Percentiles rank a stretch among this genome's conserved stretches.
Evolutionary conservation across 2,888 invertebrate genomes (phyloP).

Genomic region (Drosophila stalkeri): DNA sequence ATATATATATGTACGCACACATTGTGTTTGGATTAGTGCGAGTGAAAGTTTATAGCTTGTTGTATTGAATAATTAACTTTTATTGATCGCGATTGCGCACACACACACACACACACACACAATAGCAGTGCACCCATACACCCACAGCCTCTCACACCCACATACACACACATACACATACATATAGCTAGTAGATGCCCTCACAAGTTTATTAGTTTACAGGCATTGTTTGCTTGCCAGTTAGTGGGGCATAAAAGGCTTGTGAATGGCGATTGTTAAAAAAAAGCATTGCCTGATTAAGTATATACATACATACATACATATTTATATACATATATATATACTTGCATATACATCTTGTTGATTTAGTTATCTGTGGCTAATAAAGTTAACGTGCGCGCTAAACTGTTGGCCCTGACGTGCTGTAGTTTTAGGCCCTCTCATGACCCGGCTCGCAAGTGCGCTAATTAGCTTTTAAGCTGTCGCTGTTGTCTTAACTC

Average conservation of each 20-base stretch:
- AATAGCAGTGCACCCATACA: background rate
- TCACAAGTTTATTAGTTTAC: conserved; percentile 74
- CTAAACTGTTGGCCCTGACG: conserved; percentile 73
- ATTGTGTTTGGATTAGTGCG: conserved; percentile 54
- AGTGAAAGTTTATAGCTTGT: conserved; percentile 65
- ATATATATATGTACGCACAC: conserved; percentile 11
- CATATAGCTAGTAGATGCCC: conserved; percentile 11
- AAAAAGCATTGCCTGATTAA: conserved; percentile 66
- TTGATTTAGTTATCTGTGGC: conserved; percentile 57
- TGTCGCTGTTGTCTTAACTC: conserved; percentile 70
- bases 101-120: conserved; percentile 3
- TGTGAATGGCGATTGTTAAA: conserved; percentile 59
- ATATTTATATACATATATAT: background rate
- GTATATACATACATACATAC: conserved; percentile 21
- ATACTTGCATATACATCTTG: conserved; percentile 14
- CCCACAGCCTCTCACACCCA: conserved; percentile 1
- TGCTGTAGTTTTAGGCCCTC: conserved; percentile 26
- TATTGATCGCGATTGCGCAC: conserved; percentile 74
- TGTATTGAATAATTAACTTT: conserved; percentile 81
- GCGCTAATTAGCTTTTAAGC: conserved; percentile 80
- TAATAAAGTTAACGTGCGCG: conserved; percentile 74
- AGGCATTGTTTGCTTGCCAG: conserved; percentile 53
- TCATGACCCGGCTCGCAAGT: conserved; percentile 45
- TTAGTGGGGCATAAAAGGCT: conserved; percentile 57
- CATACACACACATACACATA: conserved; percentile 5